Percentiles rank a stretch among this genome's conserved stretches.
These are phyloP conservation scores for Varanus salvator DNA, from an alignment of 2,113 vertebrate species.

Conservation along the genomic window DNA sequence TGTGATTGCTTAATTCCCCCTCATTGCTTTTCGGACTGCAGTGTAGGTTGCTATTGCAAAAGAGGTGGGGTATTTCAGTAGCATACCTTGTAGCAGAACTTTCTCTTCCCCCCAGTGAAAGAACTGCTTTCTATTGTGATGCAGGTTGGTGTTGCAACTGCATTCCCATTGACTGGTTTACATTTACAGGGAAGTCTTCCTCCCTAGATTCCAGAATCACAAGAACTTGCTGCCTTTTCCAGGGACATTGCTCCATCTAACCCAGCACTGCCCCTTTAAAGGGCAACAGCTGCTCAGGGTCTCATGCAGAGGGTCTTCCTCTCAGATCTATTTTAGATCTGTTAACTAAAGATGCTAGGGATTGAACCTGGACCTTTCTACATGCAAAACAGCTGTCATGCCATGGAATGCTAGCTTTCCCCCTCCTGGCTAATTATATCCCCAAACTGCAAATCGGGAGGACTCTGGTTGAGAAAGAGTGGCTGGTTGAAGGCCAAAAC, in stretches of 20 bases:
- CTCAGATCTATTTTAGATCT: not conserved
- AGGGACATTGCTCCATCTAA: not conserved
- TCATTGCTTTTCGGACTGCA: not conserved
- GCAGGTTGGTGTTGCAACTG: not conserved
- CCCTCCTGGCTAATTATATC: not conserved
- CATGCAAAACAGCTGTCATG: not conserved
- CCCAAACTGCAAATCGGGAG: not conserved
- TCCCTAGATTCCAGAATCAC: not conserved
- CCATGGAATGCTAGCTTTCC: not conserved
- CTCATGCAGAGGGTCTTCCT: not conserved
- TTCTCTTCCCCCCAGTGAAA: not conserved
- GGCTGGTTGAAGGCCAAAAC: not conserved
- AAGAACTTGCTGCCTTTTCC: not conserved
- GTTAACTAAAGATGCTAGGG: not conserved
- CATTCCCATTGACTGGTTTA: too few species aligned
- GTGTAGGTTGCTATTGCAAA: not conserved
- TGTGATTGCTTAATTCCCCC: not conserved
- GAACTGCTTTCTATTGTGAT: not conserved
- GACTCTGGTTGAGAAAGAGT: not conserved
- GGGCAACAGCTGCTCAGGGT: not conserved
- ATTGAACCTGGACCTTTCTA: not conserved
- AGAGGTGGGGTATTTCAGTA: not conserved
- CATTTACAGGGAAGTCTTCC: not conserved
- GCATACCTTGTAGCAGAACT: not conserved
- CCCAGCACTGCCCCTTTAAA: not conserved